Evolutionary conservation across 2,113 vertebrate genomes (phyloP), one percentile per base, ranked within the genome.

Genomic region (Mobula birostris): DNA sequence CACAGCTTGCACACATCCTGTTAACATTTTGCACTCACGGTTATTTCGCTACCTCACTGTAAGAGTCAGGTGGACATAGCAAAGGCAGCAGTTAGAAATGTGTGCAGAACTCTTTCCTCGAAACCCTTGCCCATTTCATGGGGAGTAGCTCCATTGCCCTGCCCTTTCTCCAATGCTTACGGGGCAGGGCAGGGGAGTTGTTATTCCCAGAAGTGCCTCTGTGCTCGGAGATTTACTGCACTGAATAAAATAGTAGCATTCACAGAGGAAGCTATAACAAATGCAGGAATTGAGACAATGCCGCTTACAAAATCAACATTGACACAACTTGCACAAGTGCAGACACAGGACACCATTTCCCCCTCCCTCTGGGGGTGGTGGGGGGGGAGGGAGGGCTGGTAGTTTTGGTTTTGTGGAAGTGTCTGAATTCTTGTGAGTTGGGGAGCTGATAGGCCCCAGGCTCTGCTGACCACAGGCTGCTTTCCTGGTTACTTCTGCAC

Each of bases 251-350:
- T 21, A 36, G 32, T 66, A 70, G 19, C 66, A 21, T 92, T 92
- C 63, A 70, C 15, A 92, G 88, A 48, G 66, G 66, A 92, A 72
- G 66, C 66, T 70, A 11, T 40, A 92, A 92, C 88, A 92, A 40
- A 72, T 40, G 32, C 88, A 92, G 88, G 66, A 92, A 92, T 40
- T 21, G 66, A 72, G 66, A 92, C 88, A 36, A 19, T 70, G 17
- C n/a, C 17, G 63, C 29, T 91, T 63, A 61, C 88, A 92, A 92
- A 70, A 92, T 92, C 88, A 21, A 3, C 63, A 70, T n/a, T 40
- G 19, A 21, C 6, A 24, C 17, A 40, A n/a, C 21, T 92, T 14
- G 19, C 58, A 58, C 83, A n/a, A 63, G 4, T 14, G 3, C 61
- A 88, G 24, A 7, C 27, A n/a, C 12, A 14, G 85, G 12, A 66